Conservation (phyloP, 1,140 invertebrate species). For the Eueides isabella region DNA sequence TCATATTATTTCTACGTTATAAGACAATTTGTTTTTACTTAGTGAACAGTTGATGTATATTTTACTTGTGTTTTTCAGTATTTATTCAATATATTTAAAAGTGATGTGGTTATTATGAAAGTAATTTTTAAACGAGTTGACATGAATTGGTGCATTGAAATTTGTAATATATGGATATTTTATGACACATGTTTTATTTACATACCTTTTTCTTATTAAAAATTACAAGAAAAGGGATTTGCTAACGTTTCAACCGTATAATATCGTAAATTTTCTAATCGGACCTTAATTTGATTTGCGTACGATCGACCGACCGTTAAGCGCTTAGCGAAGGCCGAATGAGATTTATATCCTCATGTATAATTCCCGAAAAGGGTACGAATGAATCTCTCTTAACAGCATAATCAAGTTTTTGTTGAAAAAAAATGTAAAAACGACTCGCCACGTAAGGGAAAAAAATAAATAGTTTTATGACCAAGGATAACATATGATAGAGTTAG, state of each 20-base stretch:
- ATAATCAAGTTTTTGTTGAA: slow-evolving; percentile 63
- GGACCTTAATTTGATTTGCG: slow-evolving; percentile 63
- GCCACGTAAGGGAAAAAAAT: too few relatives aligned
- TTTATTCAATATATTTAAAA: slow-evolving; percentile 6
- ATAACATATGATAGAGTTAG: too few relatives aligned
- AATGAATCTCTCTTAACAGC: slow-evolving; percentile 64
- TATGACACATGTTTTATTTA: neutral
- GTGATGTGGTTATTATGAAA: neutral
- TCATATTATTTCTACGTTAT: neutral
- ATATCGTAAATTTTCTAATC: slow-evolving; percentile 14
- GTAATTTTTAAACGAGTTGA: neutral
- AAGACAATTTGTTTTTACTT: neutral
- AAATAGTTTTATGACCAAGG: too few relatives aligned
- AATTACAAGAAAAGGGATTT: neutral
- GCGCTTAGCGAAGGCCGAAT: slow-evolving; percentile 60
- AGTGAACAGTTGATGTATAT: neutral
- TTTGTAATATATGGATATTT: neutral
- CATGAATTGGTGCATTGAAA: neutral
- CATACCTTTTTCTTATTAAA: neutral
- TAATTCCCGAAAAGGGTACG: slow-evolving; percentile 62
- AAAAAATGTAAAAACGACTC: neutral
- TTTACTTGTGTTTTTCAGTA: neutral
- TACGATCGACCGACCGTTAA: slow-evolving; percentile 57
- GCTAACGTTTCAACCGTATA: neutral
- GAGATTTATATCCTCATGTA: slow-evolving; percentile 62